A percentile compares a stretch with the other conserved stretches of the same genome.
Conservation (phyloP, 2,888 invertebrate genomes). For the Morpho deidamia region DNA sequence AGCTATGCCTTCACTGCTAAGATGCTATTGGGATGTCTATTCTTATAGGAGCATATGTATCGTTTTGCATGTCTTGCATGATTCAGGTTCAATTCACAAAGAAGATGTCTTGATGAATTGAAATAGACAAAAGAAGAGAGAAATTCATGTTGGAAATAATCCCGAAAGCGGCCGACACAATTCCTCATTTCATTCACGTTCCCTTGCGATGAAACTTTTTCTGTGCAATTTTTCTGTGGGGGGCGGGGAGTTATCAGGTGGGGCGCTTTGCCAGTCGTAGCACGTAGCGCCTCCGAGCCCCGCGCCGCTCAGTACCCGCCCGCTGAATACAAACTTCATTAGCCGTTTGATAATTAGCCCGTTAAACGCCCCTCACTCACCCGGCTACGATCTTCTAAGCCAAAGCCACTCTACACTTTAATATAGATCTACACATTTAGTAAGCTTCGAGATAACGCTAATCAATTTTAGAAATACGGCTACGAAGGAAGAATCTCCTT, state of each 20-base stretch:
- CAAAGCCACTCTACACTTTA: slow-evolving; percentile 37
- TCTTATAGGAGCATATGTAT: slow-evolving; percentile 9
- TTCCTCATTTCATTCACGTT: slow-evolving; percentile 79
- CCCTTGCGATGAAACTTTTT: slow-evolving; percentile 77
- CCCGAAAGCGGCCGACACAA: slow-evolving; percentile 72
- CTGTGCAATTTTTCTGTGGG: slow-evolving; percentile 77
- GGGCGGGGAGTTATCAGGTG: slow-evolving; percentile 75
- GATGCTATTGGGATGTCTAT: slow-evolving; percentile 12
- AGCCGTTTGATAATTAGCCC: slow-evolving; percentile 79
- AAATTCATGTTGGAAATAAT: slow-evolving; percentile 71
- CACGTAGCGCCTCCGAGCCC: slow-evolving; percentile 63
- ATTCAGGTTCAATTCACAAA: slow-evolving; percentile 34
- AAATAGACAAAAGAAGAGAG: slow-evolving; percentile 67
- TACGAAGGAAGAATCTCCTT: not conserved
- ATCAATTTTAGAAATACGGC: slow-evolving; percentile 13
- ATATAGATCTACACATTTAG: not conserved
- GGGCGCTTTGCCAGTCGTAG: slow-evolving; percentile 67
- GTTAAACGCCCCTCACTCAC: slow-evolving; percentile 74
- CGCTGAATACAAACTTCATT: slow-evolving; percentile 79
- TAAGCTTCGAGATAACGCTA: slow-evolving; percentile 13
- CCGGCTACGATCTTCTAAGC: slow-evolving; percentile 52
- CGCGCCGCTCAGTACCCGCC: slow-evolving; percentile 56
- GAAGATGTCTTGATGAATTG: slow-evolving; percentile 57
- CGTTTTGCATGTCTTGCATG: slow-evolving; percentile 11
- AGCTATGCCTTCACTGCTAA: slow-evolving; percentile 14